phyloP scores from a whole-genome alignment of 2,888 invertebrate genomes.

The Pollenia labialis region DNA sequence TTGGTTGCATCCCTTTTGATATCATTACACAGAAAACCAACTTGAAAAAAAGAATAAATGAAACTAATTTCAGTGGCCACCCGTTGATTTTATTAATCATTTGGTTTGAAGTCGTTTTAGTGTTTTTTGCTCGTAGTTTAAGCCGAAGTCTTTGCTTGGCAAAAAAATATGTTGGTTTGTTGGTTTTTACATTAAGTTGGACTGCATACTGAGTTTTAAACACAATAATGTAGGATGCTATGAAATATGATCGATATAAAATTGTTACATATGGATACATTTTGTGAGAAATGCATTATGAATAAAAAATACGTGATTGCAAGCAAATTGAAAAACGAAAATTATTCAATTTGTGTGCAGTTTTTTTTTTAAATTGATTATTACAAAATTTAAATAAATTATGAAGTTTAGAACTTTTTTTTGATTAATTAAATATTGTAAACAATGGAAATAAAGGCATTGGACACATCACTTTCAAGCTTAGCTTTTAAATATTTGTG shows the following conservation, averaged over 20 bases:
- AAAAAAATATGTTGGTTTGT: conserved; percentile 11
- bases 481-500: too few species aligned
- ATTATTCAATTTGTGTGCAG: conserved; percentile 7
- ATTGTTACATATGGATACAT: conserved; percentile 43
- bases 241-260: conserved; percentile 64
- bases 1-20: conserved; percentile 67
- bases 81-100: conserved; percentile 76
- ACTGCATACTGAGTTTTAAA: conserved; percentile 22
- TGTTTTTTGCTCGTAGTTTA: conserved; percentile 26
- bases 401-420: background rate
- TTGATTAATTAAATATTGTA: too few species aligned
- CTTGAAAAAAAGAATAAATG: conserved; percentile 46
- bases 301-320: conserved; percentile 30
- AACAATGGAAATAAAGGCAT: background rate
- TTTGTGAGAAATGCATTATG: background rate
- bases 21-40: conserved; percentile 54
- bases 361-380: conserved; percentile 32
- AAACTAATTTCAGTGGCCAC: conserved; percentile 74
- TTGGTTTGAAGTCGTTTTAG: conserved; percentile 61
- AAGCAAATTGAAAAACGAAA: background rate
- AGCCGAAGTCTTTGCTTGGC: conserved; percentile 29
- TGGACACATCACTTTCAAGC: background rate
- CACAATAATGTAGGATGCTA: conserved; percentile 50
- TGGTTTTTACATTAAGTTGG: conserved; percentile 8
- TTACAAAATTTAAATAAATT: conserved; percentile 15